Conservation (phyloP, 2,113 vertebrate species). For the Thalassarche chlororhynchos region DNA sequence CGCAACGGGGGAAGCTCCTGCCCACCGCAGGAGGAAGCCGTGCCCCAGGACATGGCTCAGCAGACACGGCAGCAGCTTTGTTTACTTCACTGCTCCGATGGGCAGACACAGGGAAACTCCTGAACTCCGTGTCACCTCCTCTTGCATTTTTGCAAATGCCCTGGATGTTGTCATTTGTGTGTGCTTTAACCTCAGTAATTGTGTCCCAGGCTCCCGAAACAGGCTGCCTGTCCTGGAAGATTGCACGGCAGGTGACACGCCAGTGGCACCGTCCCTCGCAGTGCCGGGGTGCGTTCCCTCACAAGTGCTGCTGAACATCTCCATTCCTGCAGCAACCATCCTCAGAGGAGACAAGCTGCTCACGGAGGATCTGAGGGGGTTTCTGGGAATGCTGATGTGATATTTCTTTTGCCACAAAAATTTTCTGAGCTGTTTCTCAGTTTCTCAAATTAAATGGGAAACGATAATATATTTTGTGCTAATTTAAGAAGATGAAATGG, state of each 20-base stretch:
- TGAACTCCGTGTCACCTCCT: background rate
- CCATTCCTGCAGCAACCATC: background rate
- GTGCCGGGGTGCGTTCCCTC: accelerated
- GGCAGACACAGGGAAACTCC: accelerated
- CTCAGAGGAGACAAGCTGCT: background rate
- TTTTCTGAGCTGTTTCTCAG: background rate
- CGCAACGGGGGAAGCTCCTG: too few relatives aligned
- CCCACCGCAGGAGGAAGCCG: background rate
- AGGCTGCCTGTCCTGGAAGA: background rate
- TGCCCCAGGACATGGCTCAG: background rate
- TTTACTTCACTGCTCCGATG: background rate
- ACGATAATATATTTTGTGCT: accelerated
- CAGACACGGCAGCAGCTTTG: background rate
- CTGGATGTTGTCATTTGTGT: background rate
- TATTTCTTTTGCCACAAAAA: background rate
- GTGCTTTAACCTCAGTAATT: background rate
- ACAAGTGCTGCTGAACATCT: accelerated
- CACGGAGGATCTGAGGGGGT: background rate
- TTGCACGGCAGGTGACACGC: accelerated
- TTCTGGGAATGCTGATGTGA: background rate
- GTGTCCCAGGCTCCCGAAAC: background rate
- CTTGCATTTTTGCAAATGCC: background rate
- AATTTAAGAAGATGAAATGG: background rate
- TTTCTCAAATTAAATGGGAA: background rate
- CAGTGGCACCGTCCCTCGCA: background rate